Evolutionary conservation across 2,113 vertebrate genomes (phyloP), one percentile per base, ranked within the genome.

Genomic region (Tauraco erythrolophus): DNA sequence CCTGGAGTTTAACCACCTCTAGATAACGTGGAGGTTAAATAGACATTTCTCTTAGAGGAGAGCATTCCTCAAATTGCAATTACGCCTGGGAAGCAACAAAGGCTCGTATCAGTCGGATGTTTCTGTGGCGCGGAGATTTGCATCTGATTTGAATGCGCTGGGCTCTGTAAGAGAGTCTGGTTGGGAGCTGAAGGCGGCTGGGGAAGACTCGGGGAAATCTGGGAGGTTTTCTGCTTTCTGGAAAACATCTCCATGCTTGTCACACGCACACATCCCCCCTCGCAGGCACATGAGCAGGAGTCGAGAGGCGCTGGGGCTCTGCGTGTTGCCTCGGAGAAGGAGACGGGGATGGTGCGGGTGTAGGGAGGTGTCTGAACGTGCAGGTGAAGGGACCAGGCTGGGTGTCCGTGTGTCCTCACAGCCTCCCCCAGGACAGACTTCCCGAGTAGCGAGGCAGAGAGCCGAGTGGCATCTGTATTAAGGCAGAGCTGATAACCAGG

Each of bases 51-150:
- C 51, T 81, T 21, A 21, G 72, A 87, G 60, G 46, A 84, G 84
- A 82, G 84, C 65, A 11, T 51, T 84, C 65, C 58, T 94, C 92
- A 68, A 64, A 76, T 64, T 82, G 84, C 87, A 94, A 11, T 87
- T 91, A 76, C 0, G 65, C 83, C 89, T 37, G 74, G 69, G 53
- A 68, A 71, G 82, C 92, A 94, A 95, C 72, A 94, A 97, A 96
- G 80, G 80, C 53, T 86, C 1, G 2, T 37, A 15, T 72, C 69
- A 33, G 65, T 10, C 1, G 1, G 61, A 7, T 84, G 4, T 37
- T 94, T 66, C 80, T 78, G 69, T 46, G 17, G 80, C 0, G 0
- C 77, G 23, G 91, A 95, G 31, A 95, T 92, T 95, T 94, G 91
- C 95, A 89, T 92, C 86, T 96, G 69, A 91, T 94, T 95, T 83